These are phyloP conservation scores for Coregonus sp. DNA, from an alignment of 2,797 vertebrate genomes.

Conservation along the genomic window DNA sequence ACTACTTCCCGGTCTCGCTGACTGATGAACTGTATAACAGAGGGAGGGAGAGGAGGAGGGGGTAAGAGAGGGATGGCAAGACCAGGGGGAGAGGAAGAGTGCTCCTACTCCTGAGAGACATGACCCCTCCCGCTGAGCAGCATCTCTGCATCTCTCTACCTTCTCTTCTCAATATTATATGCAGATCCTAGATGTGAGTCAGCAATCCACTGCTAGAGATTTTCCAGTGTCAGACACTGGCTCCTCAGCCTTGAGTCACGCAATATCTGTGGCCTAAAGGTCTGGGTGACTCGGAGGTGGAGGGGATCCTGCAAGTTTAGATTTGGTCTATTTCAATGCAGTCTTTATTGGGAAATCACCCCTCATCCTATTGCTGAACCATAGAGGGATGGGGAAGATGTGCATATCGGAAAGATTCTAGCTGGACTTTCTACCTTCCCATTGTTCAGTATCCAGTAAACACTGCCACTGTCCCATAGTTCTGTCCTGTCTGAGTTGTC, in stretches of 20 bases:
- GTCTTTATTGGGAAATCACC: background rate
- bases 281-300: background rate
- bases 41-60: constrained; percentile 21
- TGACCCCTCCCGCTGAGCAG: constrained; percentile 22
- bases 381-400: background rate
- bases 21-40: constrained; percentile 17
- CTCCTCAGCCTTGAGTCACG: background rate
- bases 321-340: background rate
- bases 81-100: constrained; percentile 29
- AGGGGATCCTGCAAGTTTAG: background rate
- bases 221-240: background rate
- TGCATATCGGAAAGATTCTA: background rate
- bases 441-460: background rate
- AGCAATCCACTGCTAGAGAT: background rate
- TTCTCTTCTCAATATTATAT: constrained; percentile 42
- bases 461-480: background rate
- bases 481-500: background rate
- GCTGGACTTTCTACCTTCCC: background rate
- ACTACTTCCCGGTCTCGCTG: constrained; percentile 14
- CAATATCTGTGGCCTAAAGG: background rate
- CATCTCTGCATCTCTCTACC: constrained; percentile 40
- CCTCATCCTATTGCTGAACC: background rate
- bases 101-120: constrained; percentile 31
- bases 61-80: constrained; percentile 15
- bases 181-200: constrained; percentile 10